phyloP scores from a whole-genome alignment of 2,113 vertebrate species.

The Rhodinocichla rosea region DNA sequence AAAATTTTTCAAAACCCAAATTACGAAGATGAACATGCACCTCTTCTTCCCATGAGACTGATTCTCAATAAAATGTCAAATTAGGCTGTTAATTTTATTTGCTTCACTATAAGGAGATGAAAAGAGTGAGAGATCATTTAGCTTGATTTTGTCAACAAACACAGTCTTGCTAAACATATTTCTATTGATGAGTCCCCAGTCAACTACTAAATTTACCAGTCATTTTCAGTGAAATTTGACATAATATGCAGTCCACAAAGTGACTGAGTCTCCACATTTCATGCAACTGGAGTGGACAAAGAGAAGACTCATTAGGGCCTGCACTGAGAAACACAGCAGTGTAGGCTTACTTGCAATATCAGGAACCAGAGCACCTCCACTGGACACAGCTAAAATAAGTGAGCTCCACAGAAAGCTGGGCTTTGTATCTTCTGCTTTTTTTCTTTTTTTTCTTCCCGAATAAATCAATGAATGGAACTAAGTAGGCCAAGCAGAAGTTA shows the following conservation, averaged over 20 bases:
- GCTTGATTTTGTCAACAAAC: constrained; percentile 38
- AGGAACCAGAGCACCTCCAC: background rate
- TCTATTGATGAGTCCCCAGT: background rate
- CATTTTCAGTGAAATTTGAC: background rate
- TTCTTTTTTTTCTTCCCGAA: background rate
- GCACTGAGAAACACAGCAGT: background rate
- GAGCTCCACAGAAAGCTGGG: background rate
- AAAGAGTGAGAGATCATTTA: constrained; percentile 12
- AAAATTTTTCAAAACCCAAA: background rate
- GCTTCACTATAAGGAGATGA: background rate
- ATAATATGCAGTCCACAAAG: background rate
- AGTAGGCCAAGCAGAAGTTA: background rate
- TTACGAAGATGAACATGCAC: background rate
- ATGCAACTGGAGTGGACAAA: background rate
- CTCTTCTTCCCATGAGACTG: background rate
- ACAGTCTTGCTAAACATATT: background rate
- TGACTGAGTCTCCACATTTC: background rate
- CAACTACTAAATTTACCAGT: background rate
- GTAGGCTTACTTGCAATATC: background rate
- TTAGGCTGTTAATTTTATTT: constrained; percentile 28
- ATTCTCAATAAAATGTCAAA: constrained; percentile 19
- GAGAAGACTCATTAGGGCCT: background rate
- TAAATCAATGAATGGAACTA: background rate
- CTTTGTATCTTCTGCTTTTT: background rate
- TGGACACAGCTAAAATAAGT: background rate